These are phyloP conservation scores for Phrixothrix hirtus DNA, from an alignment of 2,888 invertebrate genomes.

Conservation along the genomic window DNA sequence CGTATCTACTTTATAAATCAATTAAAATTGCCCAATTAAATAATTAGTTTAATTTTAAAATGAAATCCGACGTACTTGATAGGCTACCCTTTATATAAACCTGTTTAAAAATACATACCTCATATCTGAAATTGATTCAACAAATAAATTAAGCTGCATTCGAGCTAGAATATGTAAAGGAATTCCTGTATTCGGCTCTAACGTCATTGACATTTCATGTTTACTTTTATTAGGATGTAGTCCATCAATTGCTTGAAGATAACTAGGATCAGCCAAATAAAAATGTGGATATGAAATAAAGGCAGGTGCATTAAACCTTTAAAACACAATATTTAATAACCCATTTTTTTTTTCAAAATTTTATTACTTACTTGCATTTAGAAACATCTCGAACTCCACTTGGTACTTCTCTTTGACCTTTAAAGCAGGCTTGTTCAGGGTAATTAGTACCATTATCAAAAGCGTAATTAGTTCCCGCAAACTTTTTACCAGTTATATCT, in stretches of 20 bases:
- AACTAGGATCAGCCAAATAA: conserved; percentile 70
- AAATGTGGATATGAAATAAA: conserved; percentile 84
- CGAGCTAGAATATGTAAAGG: conserved; percentile 75
- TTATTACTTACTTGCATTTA: conserved; percentile 60
- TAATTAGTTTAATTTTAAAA: neutral
- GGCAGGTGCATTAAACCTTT: conserved; percentile 77
- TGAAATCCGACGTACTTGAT: neutral
- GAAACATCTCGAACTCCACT: conserved; percentile 74
- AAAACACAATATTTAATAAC: too few species aligned
- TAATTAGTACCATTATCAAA: conserved; percentile 73
- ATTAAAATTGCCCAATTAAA: neutral
- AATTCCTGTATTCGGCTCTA: conserved; percentile 79
- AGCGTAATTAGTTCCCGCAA: conserved; percentile 63
- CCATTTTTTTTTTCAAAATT: too few species aligned
- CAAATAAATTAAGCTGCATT: conserved; percentile 75
- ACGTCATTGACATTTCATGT: conserved; percentile 67
- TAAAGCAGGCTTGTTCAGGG: conserved; percentile 68
- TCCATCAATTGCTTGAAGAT: conserved; percentile 66
- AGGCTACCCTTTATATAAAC: too few species aligned
- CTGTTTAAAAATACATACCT: conserved; percentile 59
- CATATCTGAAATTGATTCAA: conserved; percentile 59
- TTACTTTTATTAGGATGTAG: conserved; percentile 65
- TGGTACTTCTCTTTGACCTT: conserved; percentile 51
- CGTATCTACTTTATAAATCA: too few species aligned
- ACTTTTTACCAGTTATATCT: conserved; percentile 61